Evolutionary conservation across 2,888 invertebrate species (phyloP), one percentile per base, ranked within the genome.

Genomic region (Agrochola lota): DNA sequence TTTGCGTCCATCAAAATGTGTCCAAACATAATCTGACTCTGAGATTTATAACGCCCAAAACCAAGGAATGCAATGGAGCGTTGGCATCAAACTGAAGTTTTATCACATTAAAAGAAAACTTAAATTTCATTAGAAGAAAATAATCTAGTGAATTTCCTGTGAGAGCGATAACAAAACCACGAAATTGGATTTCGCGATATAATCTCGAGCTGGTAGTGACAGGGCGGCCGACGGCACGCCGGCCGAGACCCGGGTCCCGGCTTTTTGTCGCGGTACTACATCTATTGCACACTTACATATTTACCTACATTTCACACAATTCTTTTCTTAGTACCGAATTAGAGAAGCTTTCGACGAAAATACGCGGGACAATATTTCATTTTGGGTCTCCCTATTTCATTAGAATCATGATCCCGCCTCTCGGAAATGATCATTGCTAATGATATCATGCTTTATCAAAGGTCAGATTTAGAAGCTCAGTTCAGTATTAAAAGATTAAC

Each of bases 141-240:
- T 87, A 89, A 94, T 94, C 93, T 94, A 94, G 94, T 93, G 92
- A 95, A 95, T 95, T 95, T 94, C 93, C 94, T 92, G 91, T 88
- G 89, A 91, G 90, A 86, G 91, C 95, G 96, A 96, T 96, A 96
- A 95, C 95, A 94, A 95, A 96, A 95, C 96, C 95, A 94, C 96
- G 95, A 96, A 96, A 96, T 96, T 96, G 96, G 96, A 96, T 96
- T 96, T 93, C 90, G 92, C 95, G 96, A 96, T 96, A 95, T 94
- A 95, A 96, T 96, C 96, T 95, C 89, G 90, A 91, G 91, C 93
- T 95, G 94, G 91, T 91, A 91, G 93, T 95, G 95, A 95, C 95
- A 94, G 92, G 92, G 91, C 89, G 91, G 78, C 75, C 43, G 76
- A 52, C 75, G 76, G 71, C 80, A 91, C 92, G 92, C 85, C 77